Percentiles rank a stretch among this genome's conserved stretches.
Evolutionary conservation across 2,888 invertebrate species (phyloP).

Genomic region (Eupithecia pulchellata): DNA sequence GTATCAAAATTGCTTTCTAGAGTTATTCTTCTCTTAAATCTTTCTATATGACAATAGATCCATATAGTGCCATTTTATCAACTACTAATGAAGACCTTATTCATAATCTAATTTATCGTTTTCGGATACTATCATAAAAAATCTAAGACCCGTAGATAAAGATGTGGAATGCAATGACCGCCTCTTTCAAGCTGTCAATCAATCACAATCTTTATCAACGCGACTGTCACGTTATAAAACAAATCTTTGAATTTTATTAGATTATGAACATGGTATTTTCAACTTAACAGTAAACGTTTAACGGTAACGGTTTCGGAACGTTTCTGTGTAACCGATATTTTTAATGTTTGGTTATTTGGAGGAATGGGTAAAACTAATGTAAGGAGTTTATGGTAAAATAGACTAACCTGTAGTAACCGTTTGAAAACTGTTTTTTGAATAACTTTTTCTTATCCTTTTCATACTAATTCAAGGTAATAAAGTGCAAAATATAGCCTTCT

Average conservation of each 20-base stretch:
- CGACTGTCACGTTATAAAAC: too few relatives aligned
- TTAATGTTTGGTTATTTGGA: not conserved
- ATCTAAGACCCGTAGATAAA: not conserved
- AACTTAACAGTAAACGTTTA: slow-evolving; percentile 8
- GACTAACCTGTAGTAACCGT: not conserved
- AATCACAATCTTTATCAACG: too few relatives aligned
- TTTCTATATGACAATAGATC: slow-evolving; percentile 27
- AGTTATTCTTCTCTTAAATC: slow-evolving; percentile 19
- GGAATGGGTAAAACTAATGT: not conserved
- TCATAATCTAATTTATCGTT: not conserved
- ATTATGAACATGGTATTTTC: slow-evolving; percentile 3
- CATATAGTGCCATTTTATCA: slow-evolving; percentile 14
- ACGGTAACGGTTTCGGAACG: slow-evolving; percentile 1
- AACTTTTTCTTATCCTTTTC: not conserved
- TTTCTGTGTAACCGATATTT: not conserved
- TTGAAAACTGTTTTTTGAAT: not conserved
- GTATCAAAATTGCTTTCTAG: slow-evolving; percentile 22
- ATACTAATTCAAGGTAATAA: not conserved
- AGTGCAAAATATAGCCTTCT: not conserved
- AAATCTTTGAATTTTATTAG: not conserved
- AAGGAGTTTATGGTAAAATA: not conserved
- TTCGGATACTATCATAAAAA: not conserved
- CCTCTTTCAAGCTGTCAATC: too few relatives aligned
- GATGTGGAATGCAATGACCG: too few relatives aligned
- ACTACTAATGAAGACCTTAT: not conserved